Evolutionary conservation across 2,113 vertebrate genomes (phyloP), one percentile per base, ranked within the genome.

Genomic region (Corythoichthys haematopterus): DNA sequence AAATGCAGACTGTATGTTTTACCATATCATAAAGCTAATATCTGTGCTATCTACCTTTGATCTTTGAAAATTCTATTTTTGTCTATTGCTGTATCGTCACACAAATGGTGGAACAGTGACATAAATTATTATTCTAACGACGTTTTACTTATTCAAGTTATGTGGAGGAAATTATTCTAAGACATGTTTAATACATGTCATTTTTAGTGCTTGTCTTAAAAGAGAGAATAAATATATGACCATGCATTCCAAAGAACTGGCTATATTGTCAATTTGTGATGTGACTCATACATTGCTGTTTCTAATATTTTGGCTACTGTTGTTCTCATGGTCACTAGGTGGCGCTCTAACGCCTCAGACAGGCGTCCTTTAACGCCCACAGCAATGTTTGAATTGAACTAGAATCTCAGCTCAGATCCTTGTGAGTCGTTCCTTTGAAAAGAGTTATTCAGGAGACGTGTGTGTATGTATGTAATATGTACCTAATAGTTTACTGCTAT

Each of bases 221-320:
- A 67, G 59, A 66, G 76, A 85, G 86, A 87, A 90, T 86, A 90
- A 80, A 72, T 80, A 82, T 85, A 70, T 79, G 79, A 82, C 79
- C 76, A 82, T n/a, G 70, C 46, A 66, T 78, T n/a, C 15, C 45
- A 65, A 57, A 57, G 13, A 57, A 55, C 3, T 36, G 13, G 6
- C 9, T 12, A 35, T 57, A 35, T 3, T 55, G 28, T 55, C 11
- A 28, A 15, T 28, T 50, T 15, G 4, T 50, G 14, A 50, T 46
- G 47, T 50, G 51, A 20, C 4, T 28, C 51, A 53, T 9, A 20
- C 33, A 36, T 13, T 14, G 55, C 6, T 2, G 11, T 57, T 57
- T 35, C 12, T 15, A 55, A 55, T 55, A 36, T 36, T 57, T 14
- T 15, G 55, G 33, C 55, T 36, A 36, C 12, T 15, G 33, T 50